Evolutionary conservation across 35 echinoderm and acorn worm species (phyloP).

Genomic region (Lytechinus variegatus): DNA sequence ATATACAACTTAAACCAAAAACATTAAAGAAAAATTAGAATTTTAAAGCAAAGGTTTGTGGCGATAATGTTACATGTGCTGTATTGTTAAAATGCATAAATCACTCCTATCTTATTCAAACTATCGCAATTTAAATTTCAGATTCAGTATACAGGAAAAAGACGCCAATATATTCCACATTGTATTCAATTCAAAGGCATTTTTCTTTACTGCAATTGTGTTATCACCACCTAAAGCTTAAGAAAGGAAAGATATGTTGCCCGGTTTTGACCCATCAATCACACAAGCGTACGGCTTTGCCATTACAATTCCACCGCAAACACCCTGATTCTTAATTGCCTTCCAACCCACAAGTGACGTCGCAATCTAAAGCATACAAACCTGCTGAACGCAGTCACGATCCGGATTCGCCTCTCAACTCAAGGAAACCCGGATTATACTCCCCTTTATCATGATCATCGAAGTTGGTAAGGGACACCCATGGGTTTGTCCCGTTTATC

Average conservation of each 20-base stretch:
- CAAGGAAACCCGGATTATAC: neutral
- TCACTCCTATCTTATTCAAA: no score
- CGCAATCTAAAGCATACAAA: neutral
- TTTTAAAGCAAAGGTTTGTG: no score
- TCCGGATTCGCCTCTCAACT: neutral
- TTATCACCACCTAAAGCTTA: neutral
- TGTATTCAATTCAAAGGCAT: neutral
- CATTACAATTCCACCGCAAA: neutral
- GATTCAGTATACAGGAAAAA: no score
- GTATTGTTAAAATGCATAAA: no score
- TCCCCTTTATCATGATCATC: neutral
- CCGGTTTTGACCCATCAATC: neutral
- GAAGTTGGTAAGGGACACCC: neutral
- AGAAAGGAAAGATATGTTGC: neutral
- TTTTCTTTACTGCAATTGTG: neutral
- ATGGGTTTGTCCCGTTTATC: neutral
- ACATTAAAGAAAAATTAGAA: no score
- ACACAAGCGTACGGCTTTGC: neutral
- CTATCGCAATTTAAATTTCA: no score
- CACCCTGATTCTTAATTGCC: constrained; percentile 9
- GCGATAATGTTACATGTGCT: no score
- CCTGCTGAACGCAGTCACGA: neutral
- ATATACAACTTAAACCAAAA: no score
- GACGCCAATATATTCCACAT: neutral
- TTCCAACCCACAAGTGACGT: neutral